Percentiles rank a stretch among this genome's conserved stretches.
Evolutionary conservation across 2,113 vertebrate species (phyloP).

Genomic region (Carettochelys insculpta): DNA sequence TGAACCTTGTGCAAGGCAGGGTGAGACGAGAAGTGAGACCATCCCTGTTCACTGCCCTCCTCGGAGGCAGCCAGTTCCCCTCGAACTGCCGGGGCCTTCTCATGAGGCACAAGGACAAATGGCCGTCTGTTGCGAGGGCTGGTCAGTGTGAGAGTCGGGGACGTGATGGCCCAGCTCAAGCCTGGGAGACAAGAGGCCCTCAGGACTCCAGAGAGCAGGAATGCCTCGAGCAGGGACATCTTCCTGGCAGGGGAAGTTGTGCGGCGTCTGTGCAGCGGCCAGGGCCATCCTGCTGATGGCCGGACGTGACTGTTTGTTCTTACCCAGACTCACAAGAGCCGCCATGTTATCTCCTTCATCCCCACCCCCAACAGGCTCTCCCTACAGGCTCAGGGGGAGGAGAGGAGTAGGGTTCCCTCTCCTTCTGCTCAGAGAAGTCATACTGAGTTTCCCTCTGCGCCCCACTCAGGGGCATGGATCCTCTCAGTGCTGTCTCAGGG

Average conservation of each 20-base stretch:
- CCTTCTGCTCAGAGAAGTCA: background rate
- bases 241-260: background rate
- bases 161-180: background rate
- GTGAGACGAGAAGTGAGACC: no score
- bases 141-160: background rate
- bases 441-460: background rate
- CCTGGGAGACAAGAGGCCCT: background rate
- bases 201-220: background rate
- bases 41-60: background rate
- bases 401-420: background rate
- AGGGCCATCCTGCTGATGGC: background rate
- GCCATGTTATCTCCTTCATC: no score
- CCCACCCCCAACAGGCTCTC: background rate
- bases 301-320: background rate
- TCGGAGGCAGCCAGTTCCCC: background rate
- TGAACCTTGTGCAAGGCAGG: background rate
- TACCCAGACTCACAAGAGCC: background rate
- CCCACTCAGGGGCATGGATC: background rate
- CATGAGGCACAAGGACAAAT: background rate
- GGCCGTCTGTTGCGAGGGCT: background rate
- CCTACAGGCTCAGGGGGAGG: background rate
- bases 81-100: no score
- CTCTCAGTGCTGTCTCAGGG: background rate
- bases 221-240: background rate
- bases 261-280: background rate